A percentile compares a stretch with the other conserved stretches of the same genome.
These are phyloP conservation scores for Tetheella fluctuosa DNA, from an alignment of 2,888 invertebrate genomes.

Conservation along the genomic window DNA sequence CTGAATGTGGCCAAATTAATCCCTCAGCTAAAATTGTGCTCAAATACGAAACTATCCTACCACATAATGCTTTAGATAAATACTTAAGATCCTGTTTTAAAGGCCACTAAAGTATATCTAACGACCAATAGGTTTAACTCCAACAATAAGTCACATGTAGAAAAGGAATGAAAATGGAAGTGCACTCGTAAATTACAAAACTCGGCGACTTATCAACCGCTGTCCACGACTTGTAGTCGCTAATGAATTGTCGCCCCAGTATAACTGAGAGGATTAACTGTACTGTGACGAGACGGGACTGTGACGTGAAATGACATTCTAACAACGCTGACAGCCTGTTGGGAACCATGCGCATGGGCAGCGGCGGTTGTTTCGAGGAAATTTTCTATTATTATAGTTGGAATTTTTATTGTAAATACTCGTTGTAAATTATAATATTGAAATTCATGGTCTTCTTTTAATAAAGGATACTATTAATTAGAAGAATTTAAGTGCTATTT, in stretches of 20 bases:
- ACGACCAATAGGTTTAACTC: conserved; percentile 3
- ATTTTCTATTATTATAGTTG: too few species aligned
- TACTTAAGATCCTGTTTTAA: not conserved
- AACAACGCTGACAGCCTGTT: too few species aligned
- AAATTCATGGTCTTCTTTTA: too few species aligned
- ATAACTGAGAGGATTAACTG: conserved; percentile 3
- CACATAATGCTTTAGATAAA: not conserved
- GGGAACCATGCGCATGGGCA: too few species aligned
- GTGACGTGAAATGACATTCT: not conserved
- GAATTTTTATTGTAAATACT: too few species aligned
- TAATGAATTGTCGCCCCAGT: conserved; percentile 7
- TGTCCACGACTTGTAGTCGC: conserved; percentile 5
- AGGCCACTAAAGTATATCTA: not conserved
- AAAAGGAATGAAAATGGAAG: not conserved
- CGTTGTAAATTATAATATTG: too few species aligned
- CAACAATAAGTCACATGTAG: conserved; percentile 8
- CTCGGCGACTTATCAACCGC: conserved; percentile 4
- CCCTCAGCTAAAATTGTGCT: too few species aligned
- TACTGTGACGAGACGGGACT: not conserved
- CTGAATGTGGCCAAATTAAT: too few species aligned
- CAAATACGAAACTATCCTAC: too few species aligned
- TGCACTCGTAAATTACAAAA: conserved; percentile 8
- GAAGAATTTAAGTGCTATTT: too few species aligned
- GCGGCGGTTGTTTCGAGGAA: too few species aligned
- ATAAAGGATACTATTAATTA: too few species aligned